phyloP scores from a whole-genome alignment of 2,888 invertebrate genomes.

The Andrena marginata region DNA sequence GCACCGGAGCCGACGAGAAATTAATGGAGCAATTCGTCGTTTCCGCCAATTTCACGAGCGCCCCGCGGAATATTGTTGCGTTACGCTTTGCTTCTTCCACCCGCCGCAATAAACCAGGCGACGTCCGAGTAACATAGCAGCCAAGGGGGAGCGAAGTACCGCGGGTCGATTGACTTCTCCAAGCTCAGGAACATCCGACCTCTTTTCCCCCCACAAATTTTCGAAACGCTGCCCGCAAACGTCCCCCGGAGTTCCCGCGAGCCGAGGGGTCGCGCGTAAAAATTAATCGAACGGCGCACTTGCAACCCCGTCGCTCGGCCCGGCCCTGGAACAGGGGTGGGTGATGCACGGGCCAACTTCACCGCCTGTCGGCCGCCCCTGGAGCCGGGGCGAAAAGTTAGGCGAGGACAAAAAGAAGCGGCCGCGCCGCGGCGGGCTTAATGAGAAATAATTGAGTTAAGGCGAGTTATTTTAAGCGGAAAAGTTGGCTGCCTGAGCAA shows the following conservation, averaged over 20 bases:
- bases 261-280: slow-evolving; percentile 5
- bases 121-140: too few species aligned
- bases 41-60: slow-evolving; percentile 3
- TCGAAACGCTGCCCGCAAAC: neutral
- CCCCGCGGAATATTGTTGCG: neutral
- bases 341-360: neutral
- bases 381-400: slow-evolving; percentile 40
- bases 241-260: neutral
- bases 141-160: too few species aligned
- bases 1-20: neutral
- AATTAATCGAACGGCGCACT: slow-evolving; percentile 43
- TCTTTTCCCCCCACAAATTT: neutral
- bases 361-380: neutral
- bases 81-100: too few species aligned
- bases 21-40: neutral
- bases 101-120: too few species aligned
- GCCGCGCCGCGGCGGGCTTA: slow-evolving; percentile 62
- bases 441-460: slow-evolving; percentile 74
- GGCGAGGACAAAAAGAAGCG: slow-evolving; percentile 62
- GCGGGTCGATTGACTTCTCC: too few species aligned
- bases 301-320: neutral
- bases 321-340: neutral
- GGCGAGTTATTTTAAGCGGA: slow-evolving; percentile 74
- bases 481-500: slow-evolving; percentile 70
- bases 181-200: too few species aligned